Evolutionary conservation across 2,797 vertebrate species (phyloP).

Genomic region (Hyperoplus immaculatus): DNA sequence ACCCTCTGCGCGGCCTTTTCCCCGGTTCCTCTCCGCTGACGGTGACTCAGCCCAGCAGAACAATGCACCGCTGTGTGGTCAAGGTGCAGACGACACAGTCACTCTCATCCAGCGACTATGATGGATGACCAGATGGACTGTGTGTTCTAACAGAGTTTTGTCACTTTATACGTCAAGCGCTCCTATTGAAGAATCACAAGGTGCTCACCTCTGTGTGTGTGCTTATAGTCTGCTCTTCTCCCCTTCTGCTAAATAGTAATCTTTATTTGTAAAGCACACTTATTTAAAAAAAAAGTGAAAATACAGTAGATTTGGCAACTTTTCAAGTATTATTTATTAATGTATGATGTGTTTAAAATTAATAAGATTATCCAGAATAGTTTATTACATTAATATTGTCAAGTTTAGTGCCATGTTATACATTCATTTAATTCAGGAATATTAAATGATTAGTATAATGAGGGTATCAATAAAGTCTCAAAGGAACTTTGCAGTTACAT

Average conservation of each 20-base stretch:
- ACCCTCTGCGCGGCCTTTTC: slow-evolving; percentile 34
- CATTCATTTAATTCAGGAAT: no score
- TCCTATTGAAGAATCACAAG: background rate
- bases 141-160: slow-evolving; percentile 33
- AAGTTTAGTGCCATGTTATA: no score
- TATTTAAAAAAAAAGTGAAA: no score
- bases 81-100: slow-evolving; percentile 22
- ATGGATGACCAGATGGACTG: slow-evolving; percentile 68
- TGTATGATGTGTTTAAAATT: no score
- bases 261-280: no score
- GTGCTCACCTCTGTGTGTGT: background rate
- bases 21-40: slow-evolving; percentile 21
- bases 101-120: slow-evolving; percentile 52
- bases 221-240: background rate
- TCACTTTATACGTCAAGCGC: slow-evolving; percentile 4
- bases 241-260: background rate
- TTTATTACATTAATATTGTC: no score
- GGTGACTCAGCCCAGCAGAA: slow-evolving; percentile 57
- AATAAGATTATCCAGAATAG: no score
- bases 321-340: no score
- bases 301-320: no score
- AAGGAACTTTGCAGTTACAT: no score
- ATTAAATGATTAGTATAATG: no score
- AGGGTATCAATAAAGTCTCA: no score
- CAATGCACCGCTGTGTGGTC: slow-evolving; percentile 46